Evolutionary conservation across 1,140 invertebrate genomes (phyloP), one percentile per base, ranked within the genome.

Genomic region (Hyphantria cunea): DNA sequence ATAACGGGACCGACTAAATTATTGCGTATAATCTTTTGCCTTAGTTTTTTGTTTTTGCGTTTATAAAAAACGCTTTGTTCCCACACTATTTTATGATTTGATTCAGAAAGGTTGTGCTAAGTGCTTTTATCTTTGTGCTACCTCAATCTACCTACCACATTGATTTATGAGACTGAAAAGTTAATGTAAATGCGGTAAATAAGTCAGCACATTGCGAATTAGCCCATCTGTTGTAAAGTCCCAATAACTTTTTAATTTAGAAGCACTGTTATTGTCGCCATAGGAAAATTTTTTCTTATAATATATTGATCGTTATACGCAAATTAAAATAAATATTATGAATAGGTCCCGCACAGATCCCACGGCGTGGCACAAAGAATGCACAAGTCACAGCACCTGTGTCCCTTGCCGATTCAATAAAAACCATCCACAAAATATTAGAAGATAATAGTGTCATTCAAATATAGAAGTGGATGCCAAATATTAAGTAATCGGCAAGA

Each of bases 311-410:
- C 13, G 47, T 51, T 60, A 50, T 8, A 50, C 47, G 48, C 37
- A 60, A 50, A 41, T 60, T 60, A 60, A 60, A 60, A 60, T 56
- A 48, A 61, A 61, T 55, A 60, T 55, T 66, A 58, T 61, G 56
- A 60, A 71, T 58, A 64, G 56, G 32, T 63, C 25, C 37, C 42
- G 32, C 47, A 12, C 13, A 56, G 64, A 66, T 80, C 73, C 68
- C 74, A 77, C 71, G 65, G 53, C 53, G 61, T 71, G 64, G 61
- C 65, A 74, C 71, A 78, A 82, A 84, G 78, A 87, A 87, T 84
- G 76, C 74, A 49, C 55, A 85, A 86, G 85, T 86, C 85, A 85
- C 77, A 78, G 52, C 83, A 88, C 82, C 83, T 88, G 85, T 88
- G 72, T 76, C 72, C 37, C 48, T 42, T 48, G 45, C 33, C 37